Evolutionary conservation across 2,888 invertebrate species (phyloP).

Genomic region (Melanophora roralis): DNA sequence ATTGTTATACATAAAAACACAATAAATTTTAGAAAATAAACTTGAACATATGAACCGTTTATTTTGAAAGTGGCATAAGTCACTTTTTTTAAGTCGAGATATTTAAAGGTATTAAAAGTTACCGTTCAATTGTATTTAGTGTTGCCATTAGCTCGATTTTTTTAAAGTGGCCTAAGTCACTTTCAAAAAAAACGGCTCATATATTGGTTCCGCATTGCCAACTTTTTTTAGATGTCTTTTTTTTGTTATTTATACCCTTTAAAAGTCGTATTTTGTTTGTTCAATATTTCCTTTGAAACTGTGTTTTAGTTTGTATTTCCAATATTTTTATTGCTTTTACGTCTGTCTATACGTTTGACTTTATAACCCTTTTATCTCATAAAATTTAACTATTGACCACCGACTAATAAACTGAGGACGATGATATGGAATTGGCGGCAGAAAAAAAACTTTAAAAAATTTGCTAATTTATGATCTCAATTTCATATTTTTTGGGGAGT

Average conservation of each 20-base stretch:
- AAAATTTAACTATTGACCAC: conserved; percentile 51
- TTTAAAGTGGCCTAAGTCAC: too few relatives aligned
- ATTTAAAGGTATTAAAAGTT: too few relatives aligned
- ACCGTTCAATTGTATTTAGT: too few relatives aligned
- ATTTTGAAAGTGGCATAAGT: too few relatives aligned
- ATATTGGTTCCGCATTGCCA: too few relatives aligned
- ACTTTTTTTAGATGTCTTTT: background rate
- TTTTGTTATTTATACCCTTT: background rate
- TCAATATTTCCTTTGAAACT: background rate
- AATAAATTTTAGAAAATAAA: too few relatives aligned
- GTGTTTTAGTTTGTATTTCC: conserved; percentile 16
- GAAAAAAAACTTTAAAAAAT: conserved; percentile 28
- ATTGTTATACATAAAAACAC: too few relatives aligned
- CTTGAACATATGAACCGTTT: too few relatives aligned
- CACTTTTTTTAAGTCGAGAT: too few relatives aligned
- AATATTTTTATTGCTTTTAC: background rate
- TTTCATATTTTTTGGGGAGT: conserved; percentile 61
- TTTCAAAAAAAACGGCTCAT: too few relatives aligned
- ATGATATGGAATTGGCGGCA: conserved; percentile 7
- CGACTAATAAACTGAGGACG: conserved; percentile 32
- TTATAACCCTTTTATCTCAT: conserved; percentile 48
- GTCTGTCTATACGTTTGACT: background rate
- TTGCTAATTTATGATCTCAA: conserved; percentile 61
- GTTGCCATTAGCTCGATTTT: too few relatives aligned
- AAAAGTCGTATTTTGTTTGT: background rate